A percentile compares a stretch with the other conserved stretches of the same genome.
phyloP scores from a whole-genome alignment of 1,140 invertebrate species.

The Adelges cooleyi region DNA sequence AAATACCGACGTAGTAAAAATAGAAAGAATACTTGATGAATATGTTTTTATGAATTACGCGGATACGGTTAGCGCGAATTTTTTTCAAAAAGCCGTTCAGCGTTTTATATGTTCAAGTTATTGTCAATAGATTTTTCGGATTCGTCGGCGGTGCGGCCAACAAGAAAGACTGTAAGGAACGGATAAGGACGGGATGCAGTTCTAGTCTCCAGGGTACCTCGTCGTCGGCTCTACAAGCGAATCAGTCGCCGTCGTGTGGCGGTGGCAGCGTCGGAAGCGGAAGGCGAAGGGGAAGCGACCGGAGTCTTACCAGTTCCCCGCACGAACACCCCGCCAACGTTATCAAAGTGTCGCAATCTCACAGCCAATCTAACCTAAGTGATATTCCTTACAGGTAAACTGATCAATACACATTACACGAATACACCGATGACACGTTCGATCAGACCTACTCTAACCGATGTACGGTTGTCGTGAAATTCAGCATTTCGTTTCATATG shows the following conservation, averaged over 20 bases:
- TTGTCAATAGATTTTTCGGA: conserved; percentile 53
- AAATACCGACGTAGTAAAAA: too few species aligned
- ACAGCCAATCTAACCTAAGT: conserved; percentile 68
- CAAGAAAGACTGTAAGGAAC: conserved; percentile 23
- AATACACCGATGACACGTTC: too few species aligned
- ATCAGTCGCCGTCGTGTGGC: conserved; percentile 34
- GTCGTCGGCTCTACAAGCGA: conserved; percentile 17
- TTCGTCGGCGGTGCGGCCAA: conserved; percentile 63
- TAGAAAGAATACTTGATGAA: too few species aligned
- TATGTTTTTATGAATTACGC: too few species aligned
- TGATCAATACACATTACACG: too few species aligned
- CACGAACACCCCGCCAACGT: conserved; percentile 59
- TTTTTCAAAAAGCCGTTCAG: too few species aligned
- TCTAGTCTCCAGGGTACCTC: conserved; percentile 45
- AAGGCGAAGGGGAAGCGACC: conserved; percentile 61
- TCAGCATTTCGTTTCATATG: too few species aligned
- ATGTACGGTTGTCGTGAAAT: too few species aligned
- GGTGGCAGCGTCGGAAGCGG: too few species aligned
- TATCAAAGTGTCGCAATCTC: conserved; percentile 55
- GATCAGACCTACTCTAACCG: too few species aligned
- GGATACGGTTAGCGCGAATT: too few species aligned
- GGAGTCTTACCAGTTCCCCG: conserved; percentile 66
- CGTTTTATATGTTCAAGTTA: too few species aligned
- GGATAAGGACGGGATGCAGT: conserved; percentile 54
- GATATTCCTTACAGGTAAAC: conserved; percentile 62